Conservation (phyloP, 2,113 vertebrate species). For the Myrmophylax atrothorax region DNA sequence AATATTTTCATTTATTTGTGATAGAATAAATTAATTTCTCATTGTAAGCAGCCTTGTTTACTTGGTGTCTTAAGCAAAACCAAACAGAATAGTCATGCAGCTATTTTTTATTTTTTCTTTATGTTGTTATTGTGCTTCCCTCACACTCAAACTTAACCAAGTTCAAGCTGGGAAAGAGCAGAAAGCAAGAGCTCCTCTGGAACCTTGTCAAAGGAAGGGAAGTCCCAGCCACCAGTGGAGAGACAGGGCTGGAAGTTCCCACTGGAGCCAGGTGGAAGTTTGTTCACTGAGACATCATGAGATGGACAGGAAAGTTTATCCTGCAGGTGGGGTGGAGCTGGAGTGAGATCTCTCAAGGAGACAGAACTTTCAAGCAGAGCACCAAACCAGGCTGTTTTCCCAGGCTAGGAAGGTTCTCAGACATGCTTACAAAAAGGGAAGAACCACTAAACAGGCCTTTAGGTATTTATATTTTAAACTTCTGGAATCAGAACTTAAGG, state of each 20-base stretch:
- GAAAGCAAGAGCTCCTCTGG: background rate
- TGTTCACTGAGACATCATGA: background rate
- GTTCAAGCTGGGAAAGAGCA: background rate
- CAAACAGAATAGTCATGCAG: background rate
- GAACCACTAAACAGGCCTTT: background rate
- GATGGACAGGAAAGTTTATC: background rate
- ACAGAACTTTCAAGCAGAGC: background rate
- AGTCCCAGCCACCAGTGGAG: rapidly evolving
- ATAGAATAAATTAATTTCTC: background rate
- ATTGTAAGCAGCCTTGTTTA: background rate
- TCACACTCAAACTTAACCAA: background rate
- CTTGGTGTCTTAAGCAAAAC: background rate
- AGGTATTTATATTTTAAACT: background rate
- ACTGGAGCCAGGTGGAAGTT: background rate
- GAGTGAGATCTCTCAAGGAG: background rate
- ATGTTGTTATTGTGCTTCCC: background rate
- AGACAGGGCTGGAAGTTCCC: background rate
- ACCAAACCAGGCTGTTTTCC: background rate
- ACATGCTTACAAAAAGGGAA: background rate
- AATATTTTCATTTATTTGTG: background rate
- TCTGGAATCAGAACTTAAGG: background rate
- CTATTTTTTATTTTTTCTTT: background rate
- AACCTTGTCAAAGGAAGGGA: background rate
- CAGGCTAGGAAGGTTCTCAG: background rate
- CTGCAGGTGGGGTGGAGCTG: background rate